Conservation (phyloP, 2,888 invertebrate genomes). For the Macroteleia sp. region DNA sequence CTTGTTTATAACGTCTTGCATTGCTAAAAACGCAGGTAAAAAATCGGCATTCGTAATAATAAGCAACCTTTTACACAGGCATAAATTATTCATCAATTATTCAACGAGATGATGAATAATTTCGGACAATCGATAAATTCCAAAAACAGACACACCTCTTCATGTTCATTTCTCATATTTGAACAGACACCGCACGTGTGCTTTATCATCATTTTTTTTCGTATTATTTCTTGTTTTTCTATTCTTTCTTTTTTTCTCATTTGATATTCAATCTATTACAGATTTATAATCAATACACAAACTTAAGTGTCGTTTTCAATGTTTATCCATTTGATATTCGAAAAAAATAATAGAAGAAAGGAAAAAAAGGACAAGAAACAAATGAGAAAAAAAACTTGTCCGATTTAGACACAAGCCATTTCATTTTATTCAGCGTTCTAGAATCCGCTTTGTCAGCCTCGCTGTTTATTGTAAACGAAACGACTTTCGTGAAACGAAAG, state of each 20-base stretch:
- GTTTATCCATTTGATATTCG: slow-evolving; percentile 12
- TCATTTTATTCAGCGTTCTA: slow-evolving; percentile 20
- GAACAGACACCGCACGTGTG: slow-evolving; percentile 1
- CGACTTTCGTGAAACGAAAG: slow-evolving; percentile 54
- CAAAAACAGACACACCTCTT: slow-evolving; percentile 32
- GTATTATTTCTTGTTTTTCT: no score
- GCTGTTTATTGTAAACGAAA: slow-evolving; percentile 32
- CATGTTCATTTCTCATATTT: slow-evolving; percentile 17
- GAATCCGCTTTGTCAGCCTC: slow-evolving; percentile 45
- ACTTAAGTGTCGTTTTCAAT: neutral
- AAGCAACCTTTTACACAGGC: slow-evolving; percentile 14
- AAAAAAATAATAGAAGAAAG: neutral
- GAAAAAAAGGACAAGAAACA: neutral
- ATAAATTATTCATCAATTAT: slow-evolving; percentile 43
- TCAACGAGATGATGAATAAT: slow-evolving; percentile 26
- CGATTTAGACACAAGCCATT: slow-evolving; percentile 18
- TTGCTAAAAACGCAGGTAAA: neutral
- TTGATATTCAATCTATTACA: neutral
- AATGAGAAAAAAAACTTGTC: slow-evolving; percentile 11
- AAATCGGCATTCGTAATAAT: slow-evolving; percentile 2
- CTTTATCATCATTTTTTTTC: slow-evolving; percentile 25
- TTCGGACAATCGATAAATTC: slow-evolving; percentile 31
- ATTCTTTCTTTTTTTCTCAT: slow-evolving; percentile 1
- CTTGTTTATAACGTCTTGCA: neutral
- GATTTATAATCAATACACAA: slow-evolving; percentile 21